phyloP scores from a whole-genome alignment of 2,113 vertebrate species.

The Hippocampus barbouri region DNA sequence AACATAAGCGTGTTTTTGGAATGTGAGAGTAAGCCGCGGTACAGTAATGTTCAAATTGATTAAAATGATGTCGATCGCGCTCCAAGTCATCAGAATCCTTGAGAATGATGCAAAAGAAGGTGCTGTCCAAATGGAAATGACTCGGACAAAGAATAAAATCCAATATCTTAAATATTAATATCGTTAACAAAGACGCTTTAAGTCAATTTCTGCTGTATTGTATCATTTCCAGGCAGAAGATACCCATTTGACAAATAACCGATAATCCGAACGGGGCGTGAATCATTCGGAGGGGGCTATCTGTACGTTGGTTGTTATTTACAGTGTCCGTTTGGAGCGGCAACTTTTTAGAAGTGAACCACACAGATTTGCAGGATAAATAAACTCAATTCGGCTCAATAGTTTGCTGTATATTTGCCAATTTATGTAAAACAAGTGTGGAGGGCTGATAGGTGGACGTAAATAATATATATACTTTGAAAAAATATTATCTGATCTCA shows the following conservation, averaged over 20 bases:
- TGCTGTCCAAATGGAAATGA: not conserved
- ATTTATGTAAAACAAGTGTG: slow-evolving; percentile 17
- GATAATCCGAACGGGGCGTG: not conserved
- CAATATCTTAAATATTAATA: not conserved
- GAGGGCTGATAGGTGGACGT: slow-evolving; percentile 19
- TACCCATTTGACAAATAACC: not conserved
- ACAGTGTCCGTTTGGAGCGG: slow-evolving; percentile 67
- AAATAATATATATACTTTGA: slow-evolving; percentile 9
- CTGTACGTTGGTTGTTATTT: slow-evolving; percentile 66
- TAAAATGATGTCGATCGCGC: too few relatives aligned
- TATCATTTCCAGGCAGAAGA: slow-evolving; percentile 34
- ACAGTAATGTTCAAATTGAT: too few relatives aligned
- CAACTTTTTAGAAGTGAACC: slow-evolving; percentile 73
- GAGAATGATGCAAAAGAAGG: not conserved
- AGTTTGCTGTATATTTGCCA: slow-evolving; percentile 39
- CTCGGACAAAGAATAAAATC: not conserved
- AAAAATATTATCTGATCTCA: not conserved
- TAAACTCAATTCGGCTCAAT: slow-evolving; percentile 37
- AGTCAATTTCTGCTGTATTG: slow-evolving; percentile 23
- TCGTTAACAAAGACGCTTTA: not conserved
- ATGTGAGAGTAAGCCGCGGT: not conserved
- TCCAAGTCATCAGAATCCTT: not conserved
- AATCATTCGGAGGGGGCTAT: not conserved
- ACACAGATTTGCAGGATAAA: slow-evolving; percentile 67
- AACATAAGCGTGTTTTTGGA: not conserved